phyloP scores from a whole-genome alignment of 2,113 vertebrate species.

The Rhodinocichla rosea region DNA sequence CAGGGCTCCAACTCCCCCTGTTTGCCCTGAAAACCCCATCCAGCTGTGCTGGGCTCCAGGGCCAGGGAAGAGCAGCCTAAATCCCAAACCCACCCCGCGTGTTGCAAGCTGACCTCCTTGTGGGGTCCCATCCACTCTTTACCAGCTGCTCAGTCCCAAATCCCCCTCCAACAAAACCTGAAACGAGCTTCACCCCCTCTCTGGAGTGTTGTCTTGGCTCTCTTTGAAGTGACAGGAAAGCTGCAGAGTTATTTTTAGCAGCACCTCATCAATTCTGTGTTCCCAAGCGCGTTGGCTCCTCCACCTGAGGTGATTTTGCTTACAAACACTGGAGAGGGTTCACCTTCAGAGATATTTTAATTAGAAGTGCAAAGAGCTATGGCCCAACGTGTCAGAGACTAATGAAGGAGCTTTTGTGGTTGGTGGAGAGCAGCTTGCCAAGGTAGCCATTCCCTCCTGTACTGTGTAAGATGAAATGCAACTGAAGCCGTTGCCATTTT shows the following conservation, averaged over 20 bases:
- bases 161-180: background rate
- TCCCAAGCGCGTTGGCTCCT: background rate
- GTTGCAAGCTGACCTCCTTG: background rate
- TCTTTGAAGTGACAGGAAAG: background rate
- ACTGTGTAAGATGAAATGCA: background rate
- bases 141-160: background rate
- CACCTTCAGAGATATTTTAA: slow-evolving; percentile 54
- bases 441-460: background rate
- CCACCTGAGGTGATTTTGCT: background rate
- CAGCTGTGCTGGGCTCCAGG: background rate
- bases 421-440: slow-evolving; percentile 12
- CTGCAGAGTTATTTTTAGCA: slow-evolving; percentile 24
- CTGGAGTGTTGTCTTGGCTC: background rate
- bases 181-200: background rate
- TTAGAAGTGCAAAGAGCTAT: slow-evolving; percentile 30
- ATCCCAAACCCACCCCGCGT: accelerated
- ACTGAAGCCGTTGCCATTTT: background rate
- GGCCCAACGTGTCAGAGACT: background rate
- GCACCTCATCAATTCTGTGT: background rate
- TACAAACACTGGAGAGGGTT: slow-evolving; percentile 13
- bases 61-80: background rate
- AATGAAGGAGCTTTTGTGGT: background rate
- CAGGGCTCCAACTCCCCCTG: background rate
- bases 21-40: background rate
- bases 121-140: background rate